Conservation (phyloP, 1,140 invertebrate genomes). For the Drosophila sturtevanti region DNA sequence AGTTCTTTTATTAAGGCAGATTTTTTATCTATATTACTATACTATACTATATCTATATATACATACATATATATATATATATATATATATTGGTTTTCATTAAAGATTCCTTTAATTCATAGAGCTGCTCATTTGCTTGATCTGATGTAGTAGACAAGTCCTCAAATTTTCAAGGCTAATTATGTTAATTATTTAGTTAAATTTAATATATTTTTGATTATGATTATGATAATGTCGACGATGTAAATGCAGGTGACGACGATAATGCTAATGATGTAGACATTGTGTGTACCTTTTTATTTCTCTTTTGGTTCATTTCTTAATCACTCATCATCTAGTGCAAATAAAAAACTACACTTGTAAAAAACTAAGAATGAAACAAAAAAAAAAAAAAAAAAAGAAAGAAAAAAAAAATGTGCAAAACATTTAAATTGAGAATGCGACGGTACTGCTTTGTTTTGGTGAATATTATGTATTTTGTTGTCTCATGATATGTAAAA, state of each 20-base stretch:
- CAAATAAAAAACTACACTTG: background rate
- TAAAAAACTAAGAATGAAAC: background rate
- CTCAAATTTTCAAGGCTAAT: constrained; percentile 8
- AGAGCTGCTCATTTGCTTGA: background rate
- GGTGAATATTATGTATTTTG: constrained; percentile 1
- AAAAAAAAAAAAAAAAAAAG: too few relatives aligned
- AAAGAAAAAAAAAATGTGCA: too few relatives aligned
- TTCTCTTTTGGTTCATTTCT: background rate
- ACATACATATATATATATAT: background rate
- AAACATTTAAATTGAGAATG: background rate
- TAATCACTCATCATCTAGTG: background rate
- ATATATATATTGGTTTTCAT: background rate
- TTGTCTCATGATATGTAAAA: constrained; percentile 27
- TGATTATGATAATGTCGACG: background rate
- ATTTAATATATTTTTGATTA: background rate
- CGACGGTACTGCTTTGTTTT: background rate
- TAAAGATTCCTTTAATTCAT: constrained; percentile 1
- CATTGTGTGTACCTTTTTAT: background rate
- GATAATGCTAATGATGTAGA: background rate
- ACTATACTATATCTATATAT: background rate
- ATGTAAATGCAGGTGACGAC: background rate
- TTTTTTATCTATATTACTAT: background rate
- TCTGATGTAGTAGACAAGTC: background rate
- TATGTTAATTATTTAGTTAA: constrained; percentile 8
- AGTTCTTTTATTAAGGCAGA: background rate